These are phyloP conservation scores for Marcusenius ussheri DNA, from an alignment of 2,113 vertebrate species.

Conservation along the genomic window DNA sequence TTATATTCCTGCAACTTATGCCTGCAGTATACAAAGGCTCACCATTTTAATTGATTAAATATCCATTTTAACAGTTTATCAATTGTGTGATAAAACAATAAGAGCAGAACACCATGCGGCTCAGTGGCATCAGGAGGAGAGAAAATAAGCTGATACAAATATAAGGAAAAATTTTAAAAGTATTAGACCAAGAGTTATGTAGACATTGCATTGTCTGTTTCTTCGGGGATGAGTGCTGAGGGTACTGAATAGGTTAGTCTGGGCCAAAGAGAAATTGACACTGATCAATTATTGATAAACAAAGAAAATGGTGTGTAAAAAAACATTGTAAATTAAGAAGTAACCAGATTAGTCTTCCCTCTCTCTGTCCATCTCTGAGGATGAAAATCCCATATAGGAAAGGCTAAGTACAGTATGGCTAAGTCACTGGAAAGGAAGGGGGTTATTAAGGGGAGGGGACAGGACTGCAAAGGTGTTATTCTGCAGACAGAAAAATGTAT, in stretches of 20 bases:
- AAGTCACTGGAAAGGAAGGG: background rate
- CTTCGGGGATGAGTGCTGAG: background rate
- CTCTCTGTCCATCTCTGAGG: background rate
- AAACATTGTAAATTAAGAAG: background rate
- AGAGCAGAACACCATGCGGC: background rate
- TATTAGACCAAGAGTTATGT: background rate
- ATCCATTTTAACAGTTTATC: background rate
- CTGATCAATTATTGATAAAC: background rate
- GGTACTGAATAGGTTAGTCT: background rate
- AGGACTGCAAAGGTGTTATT: conserved; percentile 54
- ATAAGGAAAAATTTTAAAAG: background rate
- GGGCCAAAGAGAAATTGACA: background rate
- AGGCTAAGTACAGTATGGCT: background rate
- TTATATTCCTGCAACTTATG: background rate
- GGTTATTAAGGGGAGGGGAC: background rate
- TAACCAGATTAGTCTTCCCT: background rate
- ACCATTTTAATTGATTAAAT: background rate
- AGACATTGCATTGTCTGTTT: background rate
- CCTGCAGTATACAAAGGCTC: background rate
- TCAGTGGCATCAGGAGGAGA: background rate
- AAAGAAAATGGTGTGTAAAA: background rate
- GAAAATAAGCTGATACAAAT: background rate
- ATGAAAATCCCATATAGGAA: background rate
- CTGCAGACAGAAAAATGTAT: conserved; percentile 53
- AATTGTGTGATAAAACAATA: background rate